Base-by-base conservation (phyloP, 2,888 invertebrate species). In the Mesopsocus fuscifrons region DNA sequence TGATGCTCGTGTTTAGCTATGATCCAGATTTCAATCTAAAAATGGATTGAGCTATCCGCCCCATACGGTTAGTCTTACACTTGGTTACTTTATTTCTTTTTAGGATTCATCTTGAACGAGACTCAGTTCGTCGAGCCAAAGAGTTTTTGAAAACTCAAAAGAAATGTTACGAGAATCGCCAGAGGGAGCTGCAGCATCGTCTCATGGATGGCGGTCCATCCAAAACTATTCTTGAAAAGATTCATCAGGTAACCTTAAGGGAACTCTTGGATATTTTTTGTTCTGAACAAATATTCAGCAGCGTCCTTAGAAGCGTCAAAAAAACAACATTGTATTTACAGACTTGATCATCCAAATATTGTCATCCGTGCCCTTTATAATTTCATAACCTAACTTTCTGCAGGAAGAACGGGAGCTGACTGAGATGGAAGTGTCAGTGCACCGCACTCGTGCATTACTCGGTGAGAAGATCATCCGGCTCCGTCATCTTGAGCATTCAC, bases 341-440 rank as follows among this genome's bases (percentile, higher is more conserved):
- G 9, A n/a, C 15, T 11, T n/a, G 15, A 34, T n/a, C 8, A 34
- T 13, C 15, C 8, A 34, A 11, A 34, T 34, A 11, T 34, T 11
- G 11, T 34, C 15, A 13, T 9, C 15, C 8, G 34, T 15, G 15
- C 9, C n/a, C n/a, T n/a, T n/a, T n/a, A n/a, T n/a, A n/a, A n/a
- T n/a, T n/a, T n/a, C n/a, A n/a, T n/a, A n/a, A n/a, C n/a, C n/a
- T n/a, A n/a, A n/a, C n/a, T n/a, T n/a, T n/a, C n/a, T n/a, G n/a
- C n/a, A 82, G 74, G 83, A 84, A 59, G 82, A 83, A 58, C 76
- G 80, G 47, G 83, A 83, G 49, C 63, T 81, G 2, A 82, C 83
- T 0, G 84, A 84, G 54, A 75, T 84, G 67, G 84, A 84, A 58
- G 81, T 84, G 46, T 81, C 80, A 45, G 59, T 84, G 34, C 83